These are phyloP conservation scores for Podilymbus podiceps DNA, from an alignment of 2,113 vertebrate species.

Conservation along the genomic window DNA sequence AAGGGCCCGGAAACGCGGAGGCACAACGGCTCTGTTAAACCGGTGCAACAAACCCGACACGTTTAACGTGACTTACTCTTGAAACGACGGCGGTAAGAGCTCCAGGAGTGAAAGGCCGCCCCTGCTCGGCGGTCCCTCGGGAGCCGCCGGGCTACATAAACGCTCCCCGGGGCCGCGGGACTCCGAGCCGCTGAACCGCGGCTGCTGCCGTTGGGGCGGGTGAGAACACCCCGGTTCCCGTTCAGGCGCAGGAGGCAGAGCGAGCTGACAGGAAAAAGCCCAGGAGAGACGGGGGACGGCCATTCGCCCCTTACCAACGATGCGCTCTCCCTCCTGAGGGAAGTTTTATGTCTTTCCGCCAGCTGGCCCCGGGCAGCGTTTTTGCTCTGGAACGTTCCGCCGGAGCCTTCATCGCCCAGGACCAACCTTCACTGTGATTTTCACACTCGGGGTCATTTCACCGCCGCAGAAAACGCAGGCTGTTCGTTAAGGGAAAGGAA, in stretches of 20 bases:
- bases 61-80: neutral
- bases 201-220: neutral
- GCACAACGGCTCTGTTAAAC: neutral
- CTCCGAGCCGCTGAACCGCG: no score
- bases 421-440: neutral
- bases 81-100: neutral
- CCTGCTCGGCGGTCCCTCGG: no score
- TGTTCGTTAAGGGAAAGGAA: neutral
- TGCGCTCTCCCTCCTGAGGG: accelerated
- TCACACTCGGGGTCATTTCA: neutral
- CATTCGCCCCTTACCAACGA: neutral
- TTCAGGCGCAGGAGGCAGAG: neutral
- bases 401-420: neutral
- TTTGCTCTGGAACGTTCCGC: neutral
- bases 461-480: neutral
- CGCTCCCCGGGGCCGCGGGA: no score
- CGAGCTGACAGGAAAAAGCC: neutral
- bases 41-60: neutral
- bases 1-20: neutral
- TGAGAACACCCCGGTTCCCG: neutral
- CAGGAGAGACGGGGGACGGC: no score
- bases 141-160: no score
- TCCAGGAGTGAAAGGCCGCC: neutral
- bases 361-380: neutral
- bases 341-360: neutral